These are phyloP conservation scores for Druon quercuslanigerum DNA, from an alignment of 1,140 invertebrate species.

Conservation along the genomic window DNA sequence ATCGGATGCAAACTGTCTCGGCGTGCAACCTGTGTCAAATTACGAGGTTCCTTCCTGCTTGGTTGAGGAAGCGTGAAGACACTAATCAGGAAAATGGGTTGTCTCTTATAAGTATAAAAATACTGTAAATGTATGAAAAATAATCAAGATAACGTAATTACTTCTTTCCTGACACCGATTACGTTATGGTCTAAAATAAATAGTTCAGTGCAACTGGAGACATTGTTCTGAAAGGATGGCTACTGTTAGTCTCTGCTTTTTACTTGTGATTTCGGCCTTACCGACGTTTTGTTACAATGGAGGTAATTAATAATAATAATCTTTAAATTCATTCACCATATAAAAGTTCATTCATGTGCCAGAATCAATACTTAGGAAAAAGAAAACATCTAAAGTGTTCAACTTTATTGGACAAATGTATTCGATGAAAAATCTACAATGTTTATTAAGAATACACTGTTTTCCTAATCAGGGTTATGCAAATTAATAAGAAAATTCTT, in stretches of 20 bases:
- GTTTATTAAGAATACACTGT: too few species aligned
- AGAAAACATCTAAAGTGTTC: too few species aligned
- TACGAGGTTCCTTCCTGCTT: conserved; percentile 53
- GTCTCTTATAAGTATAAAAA: conserved; percentile 24
- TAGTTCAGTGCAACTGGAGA: conserved; percentile 43
- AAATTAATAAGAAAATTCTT: too few species aligned
- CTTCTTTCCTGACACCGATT: conserved; percentile 34
- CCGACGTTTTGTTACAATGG: conserved; percentile 41
- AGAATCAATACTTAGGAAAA: too few species aligned
- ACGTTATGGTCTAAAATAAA: neutral
- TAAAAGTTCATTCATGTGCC: too few species aligned
- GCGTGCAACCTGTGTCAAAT: neutral
- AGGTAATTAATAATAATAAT: conserved; percentile 42
- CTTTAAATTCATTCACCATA: too few species aligned
- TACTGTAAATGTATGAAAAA: conserved; percentile 4
- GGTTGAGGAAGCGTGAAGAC: conserved; percentile 60
- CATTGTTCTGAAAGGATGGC: conserved; percentile 53
- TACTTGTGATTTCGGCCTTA: conserved; percentile 26
- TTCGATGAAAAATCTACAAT: too few species aligned
- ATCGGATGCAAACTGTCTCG: neutral
- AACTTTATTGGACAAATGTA: too few species aligned
- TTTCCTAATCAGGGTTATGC: too few species aligned
- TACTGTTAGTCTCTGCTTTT: conserved; percentile 38
- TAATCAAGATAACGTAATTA: conserved; percentile 33
- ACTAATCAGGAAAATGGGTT: conserved; percentile 32